Conservation (phyloP, 2,113 vertebrate genomes). For the Diadophis punctatus region DNA sequence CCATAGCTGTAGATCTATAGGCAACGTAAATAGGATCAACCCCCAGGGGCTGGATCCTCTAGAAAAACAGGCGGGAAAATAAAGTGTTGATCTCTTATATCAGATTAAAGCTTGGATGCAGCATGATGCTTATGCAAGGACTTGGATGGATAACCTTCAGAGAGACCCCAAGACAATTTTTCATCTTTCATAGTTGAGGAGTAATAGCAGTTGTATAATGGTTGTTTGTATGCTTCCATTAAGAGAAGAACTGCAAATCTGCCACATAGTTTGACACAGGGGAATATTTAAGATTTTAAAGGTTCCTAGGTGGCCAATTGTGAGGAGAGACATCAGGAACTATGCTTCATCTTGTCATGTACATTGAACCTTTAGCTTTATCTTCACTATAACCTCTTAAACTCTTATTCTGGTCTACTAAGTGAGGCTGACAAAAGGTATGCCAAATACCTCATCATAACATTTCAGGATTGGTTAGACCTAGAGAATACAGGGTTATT, state of each 20-base stretch:
- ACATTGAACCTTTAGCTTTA: neutral
- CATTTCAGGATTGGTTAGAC: neutral
- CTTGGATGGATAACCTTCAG: neutral
- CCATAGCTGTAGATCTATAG: neutral
- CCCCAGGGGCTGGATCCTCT: neutral
- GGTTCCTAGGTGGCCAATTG: neutral
- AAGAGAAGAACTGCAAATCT: neutral
- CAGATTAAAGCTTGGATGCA: neutral
- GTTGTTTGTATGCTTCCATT: neutral
- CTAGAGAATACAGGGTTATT: neutral
- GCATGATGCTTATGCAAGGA: neutral
- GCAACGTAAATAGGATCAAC: neutral
- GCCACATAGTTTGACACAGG: neutral
- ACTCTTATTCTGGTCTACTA: neutral
- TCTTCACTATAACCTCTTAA: neutral
- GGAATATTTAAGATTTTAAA: neutral
- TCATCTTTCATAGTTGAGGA: neutral
- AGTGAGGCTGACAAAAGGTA: neutral
- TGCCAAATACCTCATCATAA: neutral
- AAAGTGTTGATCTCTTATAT: neutral
- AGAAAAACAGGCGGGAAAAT: neutral
- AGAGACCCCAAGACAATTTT: neutral
- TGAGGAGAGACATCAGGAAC: neutral
- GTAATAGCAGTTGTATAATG: neutral
- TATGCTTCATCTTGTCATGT: neutral